phyloP scores from a whole-genome alignment of 2,888 invertebrate species.

The Drosophila meridionalis region DNA sequence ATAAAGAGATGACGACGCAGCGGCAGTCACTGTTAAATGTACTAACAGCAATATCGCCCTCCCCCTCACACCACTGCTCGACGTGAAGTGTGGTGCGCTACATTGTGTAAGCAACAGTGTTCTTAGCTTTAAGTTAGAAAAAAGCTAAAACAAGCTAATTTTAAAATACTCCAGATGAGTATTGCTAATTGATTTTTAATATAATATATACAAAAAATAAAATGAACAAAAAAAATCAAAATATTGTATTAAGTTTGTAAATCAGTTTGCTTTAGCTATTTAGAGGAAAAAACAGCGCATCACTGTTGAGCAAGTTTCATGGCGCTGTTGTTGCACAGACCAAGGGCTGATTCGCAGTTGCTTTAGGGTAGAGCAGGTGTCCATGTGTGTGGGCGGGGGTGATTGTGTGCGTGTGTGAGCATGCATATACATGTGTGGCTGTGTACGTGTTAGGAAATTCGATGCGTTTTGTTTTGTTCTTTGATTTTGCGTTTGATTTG shows the following conservation, averaged over 20 bases:
- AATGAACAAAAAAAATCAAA: background rate
- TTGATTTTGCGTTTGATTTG: slow-evolving; percentile 44
- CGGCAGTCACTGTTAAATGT: slow-evolving; percentile 21
- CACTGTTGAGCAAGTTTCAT: slow-evolving; percentile 57
- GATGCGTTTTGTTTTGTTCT: slow-evolving; percentile 40
- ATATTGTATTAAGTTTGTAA: background rate
- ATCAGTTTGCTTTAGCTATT: slow-evolving; percentile 12
- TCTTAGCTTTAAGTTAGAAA: slow-evolving; percentile 12
- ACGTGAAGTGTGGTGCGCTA: slow-evolving; percentile 48
- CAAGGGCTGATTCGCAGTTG: slow-evolving; percentile 68
- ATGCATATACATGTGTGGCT: slow-evolving; percentile 12
- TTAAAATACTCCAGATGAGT: background rate
- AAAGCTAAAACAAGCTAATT: slow-evolving; percentile 9
- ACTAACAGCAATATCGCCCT: slow-evolving; percentile 22
- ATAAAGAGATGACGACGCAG: slow-evolving; percentile 57
- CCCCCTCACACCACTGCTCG: slow-evolving; percentile 11
- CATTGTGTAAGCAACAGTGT: slow-evolving; percentile 58
- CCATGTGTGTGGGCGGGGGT: slow-evolving; percentile 8
- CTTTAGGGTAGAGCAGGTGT: slow-evolving; percentile 36
- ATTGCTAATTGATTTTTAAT: background rate
- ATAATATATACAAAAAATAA: background rate
- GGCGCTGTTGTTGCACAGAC: slow-evolving; percentile 55
- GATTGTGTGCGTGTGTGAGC: slow-evolving; percentile 8
- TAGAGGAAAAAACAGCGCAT: slow-evolving; percentile 24
- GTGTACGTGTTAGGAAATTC: slow-evolving; percentile 34